These are phyloP conservation scores for Anolis apletophallus DNA, from an alignment of 2,797 vertebrate genomes.

Conservation along the genomic window DNA sequence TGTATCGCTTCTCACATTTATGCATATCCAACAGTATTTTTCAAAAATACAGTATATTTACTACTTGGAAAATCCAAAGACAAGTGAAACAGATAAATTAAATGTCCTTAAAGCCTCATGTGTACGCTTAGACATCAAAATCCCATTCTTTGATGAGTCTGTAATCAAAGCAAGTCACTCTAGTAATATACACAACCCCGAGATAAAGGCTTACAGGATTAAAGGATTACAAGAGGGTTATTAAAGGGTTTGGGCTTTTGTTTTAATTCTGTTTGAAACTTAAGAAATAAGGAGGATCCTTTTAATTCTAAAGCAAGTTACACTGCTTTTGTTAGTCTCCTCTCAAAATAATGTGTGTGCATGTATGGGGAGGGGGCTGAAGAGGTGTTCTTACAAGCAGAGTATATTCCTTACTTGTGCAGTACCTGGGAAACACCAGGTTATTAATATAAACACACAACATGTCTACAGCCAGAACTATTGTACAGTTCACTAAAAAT, in stretches of 20 bases:
- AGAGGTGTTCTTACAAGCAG: neutral
- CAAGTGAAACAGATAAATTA: slow-evolving; percentile 27
- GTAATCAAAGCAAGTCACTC: slow-evolving; percentile 72
- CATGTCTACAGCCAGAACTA: slow-evolving; percentile 41
- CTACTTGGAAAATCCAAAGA: slow-evolving; percentile 28
- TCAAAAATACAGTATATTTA: neutral
- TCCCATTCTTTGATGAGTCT: slow-evolving; percentile 66
- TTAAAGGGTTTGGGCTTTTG: slow-evolving; percentile 56
- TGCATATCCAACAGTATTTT: neutral
- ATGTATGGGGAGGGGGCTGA: neutral
- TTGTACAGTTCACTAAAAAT: neutral
- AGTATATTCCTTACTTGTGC: slow-evolving; percentile 29
- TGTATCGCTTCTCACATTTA: neutral
- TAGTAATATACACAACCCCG: slow-evolving; percentile 68
- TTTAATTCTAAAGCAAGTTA: slow-evolving; percentile 44
- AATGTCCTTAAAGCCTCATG: slow-evolving; percentile 37
- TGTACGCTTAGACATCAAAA: slow-evolving; percentile 56
- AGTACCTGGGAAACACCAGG: neutral
- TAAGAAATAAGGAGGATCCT: neutral
- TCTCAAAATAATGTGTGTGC: slow-evolving; percentile 9
- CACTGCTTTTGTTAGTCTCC: slow-evolving; percentile 35
- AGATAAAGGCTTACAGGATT: slow-evolving; percentile 72
- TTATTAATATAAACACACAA: neutral
- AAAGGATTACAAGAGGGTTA: slow-evolving; percentile 68
- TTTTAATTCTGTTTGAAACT: slow-evolving; percentile 53